Conservation (phyloP, 2,888 invertebrate species). For the Ceramica pisi region DNA sequence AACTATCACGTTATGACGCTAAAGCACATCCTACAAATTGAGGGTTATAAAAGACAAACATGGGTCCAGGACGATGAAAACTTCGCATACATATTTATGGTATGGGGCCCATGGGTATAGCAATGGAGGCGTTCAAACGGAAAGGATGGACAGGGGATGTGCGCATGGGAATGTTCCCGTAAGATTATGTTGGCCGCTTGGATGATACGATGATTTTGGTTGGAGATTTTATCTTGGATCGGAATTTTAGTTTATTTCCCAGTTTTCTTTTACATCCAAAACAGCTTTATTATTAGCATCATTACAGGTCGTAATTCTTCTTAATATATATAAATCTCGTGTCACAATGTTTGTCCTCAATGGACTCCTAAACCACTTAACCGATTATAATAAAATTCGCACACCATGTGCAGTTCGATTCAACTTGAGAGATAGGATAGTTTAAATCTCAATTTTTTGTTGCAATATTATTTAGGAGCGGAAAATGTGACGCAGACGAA, state of each 20-base stretch:
- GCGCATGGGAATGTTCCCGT: slow-evolving; percentile 31
- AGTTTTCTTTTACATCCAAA: background rate
- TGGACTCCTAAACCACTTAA: no score
- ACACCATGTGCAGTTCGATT: no score
- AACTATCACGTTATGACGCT: slow-evolving; percentile 22
- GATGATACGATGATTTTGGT: slow-evolving; percentile 1
- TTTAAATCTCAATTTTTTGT: no score
- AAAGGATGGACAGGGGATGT: slow-evolving; percentile 35
- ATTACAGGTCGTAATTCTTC: no score
- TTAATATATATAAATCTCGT: no score
- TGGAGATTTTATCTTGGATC: slow-evolving; percentile 11
- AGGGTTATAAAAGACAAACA: slow-evolving; percentile 37
- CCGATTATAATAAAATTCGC: no score
- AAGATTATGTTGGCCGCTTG: slow-evolving; percentile 18
- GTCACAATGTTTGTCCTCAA: no score
- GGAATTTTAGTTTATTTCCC: background rate
- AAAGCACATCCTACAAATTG: slow-evolving; percentile 30
- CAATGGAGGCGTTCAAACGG: slow-evolving; percentile 31
- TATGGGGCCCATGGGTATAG: slow-evolving; percentile 22
- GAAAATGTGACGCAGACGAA: no score
- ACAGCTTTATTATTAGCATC: background rate
- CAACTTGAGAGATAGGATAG: no score
- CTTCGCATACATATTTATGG: slow-evolving; percentile 36
- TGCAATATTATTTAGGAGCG: no score
- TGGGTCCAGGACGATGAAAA: slow-evolving; percentile 43